Evolutionary conservation across 1,140 invertebrate species (phyloP), one percentile per base, ranked within the genome.

Genomic region (Rhagoletis pomonella): DNA sequence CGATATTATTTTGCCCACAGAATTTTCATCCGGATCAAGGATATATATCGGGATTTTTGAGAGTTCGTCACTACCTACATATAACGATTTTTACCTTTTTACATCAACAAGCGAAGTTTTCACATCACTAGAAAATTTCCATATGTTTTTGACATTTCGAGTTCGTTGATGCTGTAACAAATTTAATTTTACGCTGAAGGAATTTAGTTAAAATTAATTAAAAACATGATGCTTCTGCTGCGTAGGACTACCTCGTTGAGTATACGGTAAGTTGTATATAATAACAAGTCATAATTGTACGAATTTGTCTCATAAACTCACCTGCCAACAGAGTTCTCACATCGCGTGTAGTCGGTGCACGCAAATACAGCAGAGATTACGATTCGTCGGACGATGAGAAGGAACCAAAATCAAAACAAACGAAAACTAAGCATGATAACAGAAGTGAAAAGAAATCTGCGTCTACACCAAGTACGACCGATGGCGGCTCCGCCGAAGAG

Each of bases 401-500:
- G 3, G 69, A 87, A 44, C 17, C 39, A 17, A 88, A 88, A 67
- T 87, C 69, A 42, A 84, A 86, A 84, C 9, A 58, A 19, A 44
- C 69, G 14, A 69, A 88, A 47, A 44, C 10, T 44, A 86, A 86
- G 10, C 7, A 14, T 3, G 58, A 19, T 10, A 86, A 86, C 14
- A 55, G 55, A 19, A 6, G 7, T 55, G 73, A 55, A 55, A 10
- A 4, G 0, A 4, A 55, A 9, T 1, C 6, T 55, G 55, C 17
- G 19, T 2, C 73, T 55, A 7, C 6, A n/a, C 29, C 42, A 39
- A 84, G 39, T 19, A 77, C 60, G 39, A 17, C 44, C 59, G 60
- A 19, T 55, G 77, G 4, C 59, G 5, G 17, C 10, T 4, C 65
- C 14, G 60, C 29, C 44, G 88, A 88, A 59, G 92, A 93, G 62